Base-by-base conservation (phyloP, 2,888 invertebrate species). In the Falcaria lacertinaria region DNA sequence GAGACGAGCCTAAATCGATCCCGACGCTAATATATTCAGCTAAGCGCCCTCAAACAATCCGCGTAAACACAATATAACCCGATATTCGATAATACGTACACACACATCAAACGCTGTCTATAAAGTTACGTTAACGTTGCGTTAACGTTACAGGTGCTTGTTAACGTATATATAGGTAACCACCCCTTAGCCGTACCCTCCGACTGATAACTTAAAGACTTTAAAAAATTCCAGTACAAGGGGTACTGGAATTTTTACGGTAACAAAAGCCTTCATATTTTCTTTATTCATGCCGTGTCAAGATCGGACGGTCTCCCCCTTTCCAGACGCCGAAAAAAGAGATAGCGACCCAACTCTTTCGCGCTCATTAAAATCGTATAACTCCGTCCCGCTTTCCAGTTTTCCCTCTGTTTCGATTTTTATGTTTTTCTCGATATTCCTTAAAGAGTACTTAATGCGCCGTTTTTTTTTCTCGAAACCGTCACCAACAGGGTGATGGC, bases 161-260 rank as follows among this genome's bases (percentile, higher is more conserved):
- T 36, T 52, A 48, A 58, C 48, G 48, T 48, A n/a, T n/a, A n/a
- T n/a, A n/a, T n/a, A n/a, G n/a, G 50, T 50, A 55, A 54, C 67
- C 69, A 58, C 73, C 79, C 28, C 74, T 69, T 63, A 56, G 67
- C 67, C 67, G 63, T 66, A 69, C 74, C 82, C 83, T 68, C 75
- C 17, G 35, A 53, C 65, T 79, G 87, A 86, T 88, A 87, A 86
- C 84, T 87, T 88, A 86, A 89, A 87, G 84, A 88, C 87, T 87
- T 88, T 84, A 88, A n/a, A n/a, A n/a, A n/a, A n/a, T 87, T 85
- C 85, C 73, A 77, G 80, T 84, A 79, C 79, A 80, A n/a, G n/a
- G n/a, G n/a, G n/a, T n/a, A n/a, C n/a, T n/a, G 86, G 87, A 89
- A 87, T 89, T 88, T 88, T 88, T 89, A 88, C 86, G 82, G 83